These are phyloP conservation scores for Hyles euphorbiae DNA, from an alignment of 1,140 invertebrate genomes.

Conservation along the genomic window DNA sequence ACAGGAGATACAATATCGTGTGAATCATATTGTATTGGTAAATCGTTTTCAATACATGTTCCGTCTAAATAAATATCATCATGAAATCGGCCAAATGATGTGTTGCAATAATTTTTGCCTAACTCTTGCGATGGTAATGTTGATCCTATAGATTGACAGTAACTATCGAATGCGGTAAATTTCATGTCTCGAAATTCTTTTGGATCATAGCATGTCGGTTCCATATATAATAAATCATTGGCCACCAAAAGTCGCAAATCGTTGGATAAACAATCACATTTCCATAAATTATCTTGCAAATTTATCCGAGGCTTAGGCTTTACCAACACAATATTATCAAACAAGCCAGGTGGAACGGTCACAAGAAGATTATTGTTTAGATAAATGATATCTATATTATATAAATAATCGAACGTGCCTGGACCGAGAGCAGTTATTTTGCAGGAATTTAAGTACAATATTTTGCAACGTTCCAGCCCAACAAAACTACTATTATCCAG, in stretches of 20 bases:
- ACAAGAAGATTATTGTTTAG: conserved; percentile 52
- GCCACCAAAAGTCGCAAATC: conserved; percentile 34
- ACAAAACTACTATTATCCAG: conserved; percentile 41
- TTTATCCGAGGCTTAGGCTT: conserved; percentile 37
- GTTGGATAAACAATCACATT: conserved; percentile 41
- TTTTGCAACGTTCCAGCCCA: conserved; percentile 35
- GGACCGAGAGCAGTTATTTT: conserved; percentile 41
- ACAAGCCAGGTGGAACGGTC: conserved; percentile 41
- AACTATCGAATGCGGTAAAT: conserved; percentile 40
- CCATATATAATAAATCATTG: conserved; percentile 33
- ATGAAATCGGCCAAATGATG: not conserved
- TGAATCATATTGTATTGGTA: conserved; percentile 4
- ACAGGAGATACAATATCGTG: conserved; percentile 9
- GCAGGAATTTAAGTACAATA: conserved; percentile 50
- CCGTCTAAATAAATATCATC: conserved; percentile 22
- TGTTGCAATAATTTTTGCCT: too few species aligned
- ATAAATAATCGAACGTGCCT: conserved; percentile 56
- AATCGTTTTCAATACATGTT: conserved; percentile 14
- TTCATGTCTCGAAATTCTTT: conserved; percentile 24
- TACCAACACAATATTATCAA: conserved; percentile 31
- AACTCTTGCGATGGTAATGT: too few species aligned
- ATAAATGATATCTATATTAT: conserved; percentile 43
- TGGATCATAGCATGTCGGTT: conserved; percentile 47
- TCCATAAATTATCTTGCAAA: conserved; percentile 51
- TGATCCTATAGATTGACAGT: conserved; percentile 26